Base-by-base conservation (phyloP, 2,888 invertebrate species). In the Anorthoa munda region DNA sequence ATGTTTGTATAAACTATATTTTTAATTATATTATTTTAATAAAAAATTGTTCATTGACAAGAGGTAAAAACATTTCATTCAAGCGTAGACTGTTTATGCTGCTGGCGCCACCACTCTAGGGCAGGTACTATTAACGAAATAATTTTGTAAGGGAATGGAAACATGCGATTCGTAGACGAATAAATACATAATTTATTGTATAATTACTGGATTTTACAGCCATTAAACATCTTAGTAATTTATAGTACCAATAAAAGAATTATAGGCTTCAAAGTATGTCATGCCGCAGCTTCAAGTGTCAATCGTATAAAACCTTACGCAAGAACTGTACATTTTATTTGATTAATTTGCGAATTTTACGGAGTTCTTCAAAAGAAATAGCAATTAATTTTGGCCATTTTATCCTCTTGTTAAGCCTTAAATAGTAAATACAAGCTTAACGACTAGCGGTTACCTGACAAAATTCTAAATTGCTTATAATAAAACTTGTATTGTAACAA, bases 391-490 rank as follows among this genome's bases (percentile, higher is more conserved):
- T 53, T 23, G n/a, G 65, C 13, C n/a, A 79, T 75, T 70, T 66
- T 70, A 70, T 83, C 26, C 48, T 70, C 46, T 51, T 53, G 56
- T 65, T 61, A n/a, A 45, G n/a, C n/a, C 51, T 70, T 71, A 26
- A 50, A 79, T 55, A 58, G 55, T 79, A 71, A 23, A 70, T 73
- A 66, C 61, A 66, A 59, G 60, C 45, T 83, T 79, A 65, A 87
- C 59, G 69, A 77, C 71, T 61, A 71, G 81, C 77, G 69, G 73
- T 75, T 72, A 73, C 69, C 72, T 72, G 83, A 83, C 77, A 74
- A 79, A 75, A 66, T 75, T 76, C 51, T 85, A 82, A 85, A 83
- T 77, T 63, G 79, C 71, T 1, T 46, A 71, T 74, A 46, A 85
- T 87, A 79, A 81, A 86, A 83, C 79, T 64, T 74, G 66, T 70